These are phyloP conservation scores for Coenonympha arcania DNA, from an alignment of 2,888 invertebrate genomes.

Conservation along the genomic window DNA sequence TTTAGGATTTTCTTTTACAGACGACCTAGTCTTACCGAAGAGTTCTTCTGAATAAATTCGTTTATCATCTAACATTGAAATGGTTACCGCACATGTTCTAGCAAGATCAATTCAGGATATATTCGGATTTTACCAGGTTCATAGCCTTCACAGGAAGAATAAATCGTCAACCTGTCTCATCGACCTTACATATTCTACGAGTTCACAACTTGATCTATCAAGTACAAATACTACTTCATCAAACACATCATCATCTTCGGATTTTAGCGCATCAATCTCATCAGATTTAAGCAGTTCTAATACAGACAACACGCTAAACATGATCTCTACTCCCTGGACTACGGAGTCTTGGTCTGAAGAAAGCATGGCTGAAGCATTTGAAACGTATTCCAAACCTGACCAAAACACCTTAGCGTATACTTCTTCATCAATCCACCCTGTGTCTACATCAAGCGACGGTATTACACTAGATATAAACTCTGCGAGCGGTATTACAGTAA, in stretches of 20 bases:
- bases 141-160: not conserved
- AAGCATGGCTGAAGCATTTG: not conserved
- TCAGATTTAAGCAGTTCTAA: slow-evolving; percentile 7
- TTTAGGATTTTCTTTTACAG: too few species aligned
- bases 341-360: slow-evolving; percentile 36
- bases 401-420: not conserved
- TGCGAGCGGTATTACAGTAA: slow-evolving; percentile 21
- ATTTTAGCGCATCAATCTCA: not conserved
- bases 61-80: not conserved
- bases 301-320: slow-evolving; percentile 40
- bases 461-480: slow-evolving; percentile 16
- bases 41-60: too few species aligned
- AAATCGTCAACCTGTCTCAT: not conserved
- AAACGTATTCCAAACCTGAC: not conserved
- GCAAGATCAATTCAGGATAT: not conserved
- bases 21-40: too few species aligned
- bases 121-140: not conserved
- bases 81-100: slow-evolving; percentile 5
- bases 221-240: slow-evolving; percentile 2
- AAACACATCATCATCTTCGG: not conserved
- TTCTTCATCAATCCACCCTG: slow-evolving; percentile 27
- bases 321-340: slow-evolving; percentile 49
- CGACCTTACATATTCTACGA: slow-evolving; percentile 13
- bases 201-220: slow-evolving; percentile 7
- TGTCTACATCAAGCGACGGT: slow-evolving; percentile 29